Percentiles rank a stretch among this genome's conserved stretches.
Evolutionary conservation across 2,113 vertebrate species (phyloP).

Genomic region (Typhlomys cinereus): DNA sequence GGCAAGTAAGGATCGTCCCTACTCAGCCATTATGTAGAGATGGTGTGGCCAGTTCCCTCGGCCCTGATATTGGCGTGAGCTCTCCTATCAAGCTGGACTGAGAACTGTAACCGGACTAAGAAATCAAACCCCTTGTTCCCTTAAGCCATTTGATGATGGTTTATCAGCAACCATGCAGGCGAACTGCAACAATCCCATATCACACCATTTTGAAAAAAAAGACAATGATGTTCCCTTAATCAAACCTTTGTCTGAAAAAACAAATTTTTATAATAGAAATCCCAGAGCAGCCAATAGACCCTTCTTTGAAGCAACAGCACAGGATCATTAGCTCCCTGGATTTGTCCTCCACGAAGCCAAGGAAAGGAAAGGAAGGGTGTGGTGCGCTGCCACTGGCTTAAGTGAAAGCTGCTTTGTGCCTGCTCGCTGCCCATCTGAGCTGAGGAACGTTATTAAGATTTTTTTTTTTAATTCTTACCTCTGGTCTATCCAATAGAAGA

Average conservation of each 20-base stretch:
- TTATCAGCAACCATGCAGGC: too few species aligned
- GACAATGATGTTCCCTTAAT: not conserved
- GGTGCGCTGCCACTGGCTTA: not conserved
- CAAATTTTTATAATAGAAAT: not conserved
- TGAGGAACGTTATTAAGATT: not conserved
- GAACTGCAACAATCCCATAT: too few species aligned
- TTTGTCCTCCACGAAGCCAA: not conserved
- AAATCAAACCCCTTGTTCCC: too few species aligned
- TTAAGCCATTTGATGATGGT: too few species aligned
- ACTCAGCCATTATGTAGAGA: too few species aligned
- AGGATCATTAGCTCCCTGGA: not conserved
- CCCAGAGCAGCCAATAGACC: not conserved
- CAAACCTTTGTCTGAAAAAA: not conserved
- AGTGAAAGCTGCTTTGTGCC: not conserved
- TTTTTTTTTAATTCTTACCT: conserved; percentile 88
- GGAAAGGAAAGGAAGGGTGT: not conserved
- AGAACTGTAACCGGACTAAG: too few species aligned
- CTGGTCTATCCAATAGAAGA: conserved; percentile 92
- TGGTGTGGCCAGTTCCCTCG: too few species aligned
- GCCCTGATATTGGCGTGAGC: too few species aligned
- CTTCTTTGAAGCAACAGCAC: not conserved
- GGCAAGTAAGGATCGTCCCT: too few species aligned
- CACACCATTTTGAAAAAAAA: not conserved
- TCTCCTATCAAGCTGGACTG: too few species aligned
- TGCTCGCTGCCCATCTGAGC: not conserved